Evolutionary conservation across 2,113 vertebrate species (phyloP).

Genomic region (Larimichthys polyactis): DNA sequence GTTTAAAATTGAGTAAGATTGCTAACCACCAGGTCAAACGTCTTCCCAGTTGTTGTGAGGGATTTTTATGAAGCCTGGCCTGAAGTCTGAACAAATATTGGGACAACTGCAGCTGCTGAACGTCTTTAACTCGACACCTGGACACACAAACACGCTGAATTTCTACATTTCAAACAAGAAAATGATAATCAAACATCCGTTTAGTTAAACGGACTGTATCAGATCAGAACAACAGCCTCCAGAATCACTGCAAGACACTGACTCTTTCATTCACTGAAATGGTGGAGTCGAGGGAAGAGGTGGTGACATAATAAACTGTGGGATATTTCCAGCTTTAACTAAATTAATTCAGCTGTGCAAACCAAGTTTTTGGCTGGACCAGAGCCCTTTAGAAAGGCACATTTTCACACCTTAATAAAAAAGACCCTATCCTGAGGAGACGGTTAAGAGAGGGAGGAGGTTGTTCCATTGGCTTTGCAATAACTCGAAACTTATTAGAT

Average conservation of each 20-base stretch:
- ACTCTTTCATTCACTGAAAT: neutral
- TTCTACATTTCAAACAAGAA: neutral
- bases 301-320: neutral
- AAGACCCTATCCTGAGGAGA: slow-evolving; percentile 25
- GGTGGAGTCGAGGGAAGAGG: neutral
- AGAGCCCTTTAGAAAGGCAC: slow-evolving; percentile 36
- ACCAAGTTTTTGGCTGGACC: slow-evolving; percentile 15
- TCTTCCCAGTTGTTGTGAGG: neutral
- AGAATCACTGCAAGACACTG: neutral
- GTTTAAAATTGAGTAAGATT: neutral
- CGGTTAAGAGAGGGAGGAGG: slow-evolving; percentile 28
- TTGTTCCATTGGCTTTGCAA: slow-evolving; percentile 32
- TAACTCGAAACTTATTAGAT: slow-evolving; percentile 56
- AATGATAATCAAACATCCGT: neutral
- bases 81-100: neutral
- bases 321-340: slow-evolving; percentile 27
- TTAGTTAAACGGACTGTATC: neutral
- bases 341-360: slow-evolving; percentile 39
- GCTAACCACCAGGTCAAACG: neutral
- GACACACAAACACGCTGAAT: no score
- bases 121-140: neutral
- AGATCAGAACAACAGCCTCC: neutral
- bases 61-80: neutral
- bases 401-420: slow-evolving; percentile 48
- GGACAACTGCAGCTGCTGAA: neutral